Base-by-base conservation (phyloP, 2,888 invertebrate species). In the Syrphus vitripennis region DNA sequence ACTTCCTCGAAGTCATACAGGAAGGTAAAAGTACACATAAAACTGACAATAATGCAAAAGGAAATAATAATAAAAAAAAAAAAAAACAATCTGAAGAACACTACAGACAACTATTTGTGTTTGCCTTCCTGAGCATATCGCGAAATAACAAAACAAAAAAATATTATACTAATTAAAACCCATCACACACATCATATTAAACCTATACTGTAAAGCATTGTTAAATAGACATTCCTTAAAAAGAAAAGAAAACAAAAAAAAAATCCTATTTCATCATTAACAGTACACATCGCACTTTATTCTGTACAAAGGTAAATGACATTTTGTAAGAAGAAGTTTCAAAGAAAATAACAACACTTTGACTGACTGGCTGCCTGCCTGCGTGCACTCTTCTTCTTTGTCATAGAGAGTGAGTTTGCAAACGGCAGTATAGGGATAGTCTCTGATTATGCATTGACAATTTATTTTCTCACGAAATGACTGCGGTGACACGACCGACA, bases 221-320 rank as follows among this genome's bases (percentile, higher is more conserved):
- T 40, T 55, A 37, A 40, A 57, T 14, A 63, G 45, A 70, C 69
- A 78, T 63, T 71, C 48, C 57, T 57, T 31, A 53, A 55, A 29
- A 7, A 34, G 34, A 57, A 31, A 65, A 72, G 10, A 29, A 19
- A 70, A n/a, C n/a, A 29, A 42, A 12, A 59, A n/a, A 21, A 75
- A 40, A 55, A 71, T 45, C 16, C 59, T 31, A 29, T 40, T 70
- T 29, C 34, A 21, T 55, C n/a, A n/a, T n/a, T n/a, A n/a, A n/a
- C n/a, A n/a, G n/a, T n/a, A n/a, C n/a, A 45, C 48, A 61, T 29
- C 42, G 31, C 6, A 50, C 12, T 31, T 26, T 24, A 37, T 37
- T 26, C 50, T 40, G 78, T 59, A 40, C 21, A 84, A 69, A 76
- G 84, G 84, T 84, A 84, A 84, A 84, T 84, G 84, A 84, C 84